These are phyloP conservation scores for Ectemnius continuus DNA, from an alignment of 2,888 invertebrate genomes.

Conservation along the genomic window DNA sequence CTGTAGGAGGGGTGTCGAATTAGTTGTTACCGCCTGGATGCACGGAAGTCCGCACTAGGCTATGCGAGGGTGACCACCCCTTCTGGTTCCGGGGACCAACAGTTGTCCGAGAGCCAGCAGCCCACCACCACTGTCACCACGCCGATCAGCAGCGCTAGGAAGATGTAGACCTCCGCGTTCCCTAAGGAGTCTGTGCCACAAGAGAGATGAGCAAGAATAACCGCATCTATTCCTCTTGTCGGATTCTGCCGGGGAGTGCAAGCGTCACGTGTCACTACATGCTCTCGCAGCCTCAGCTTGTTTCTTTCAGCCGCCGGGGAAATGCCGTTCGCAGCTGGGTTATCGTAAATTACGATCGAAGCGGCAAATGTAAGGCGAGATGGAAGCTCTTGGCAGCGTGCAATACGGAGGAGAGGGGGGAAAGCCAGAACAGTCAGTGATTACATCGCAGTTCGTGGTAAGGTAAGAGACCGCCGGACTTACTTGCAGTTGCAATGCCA, in stretches of 20 bases:
- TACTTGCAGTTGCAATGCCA: not conserved
- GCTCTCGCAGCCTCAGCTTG: not conserved
- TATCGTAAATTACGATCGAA: conserved; percentile 4
- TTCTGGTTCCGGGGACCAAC: conserved; percentile 87
- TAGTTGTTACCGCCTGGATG: conserved; percentile 75
- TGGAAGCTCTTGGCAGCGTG: not conserved
- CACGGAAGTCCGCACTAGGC: conserved; percentile 83
- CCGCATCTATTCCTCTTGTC: not conserved
- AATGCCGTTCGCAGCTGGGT: not conserved
- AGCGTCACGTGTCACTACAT: conserved; percentile 5
- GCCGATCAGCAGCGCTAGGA: conserved; percentile 85
- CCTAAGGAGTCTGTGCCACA: conserved; percentile 77
- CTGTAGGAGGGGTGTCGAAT: conserved; percentile 61
- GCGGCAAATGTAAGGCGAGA: not conserved
- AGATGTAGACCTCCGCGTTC: conserved; percentile 87
- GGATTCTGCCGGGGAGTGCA: not conserved
- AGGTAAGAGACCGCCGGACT: not conserved
- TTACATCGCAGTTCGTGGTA: not conserved
- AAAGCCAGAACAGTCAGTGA: not conserved
- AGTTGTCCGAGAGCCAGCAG: conserved; percentile 88
- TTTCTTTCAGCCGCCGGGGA: not conserved
- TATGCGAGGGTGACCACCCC: conserved; percentile 85
- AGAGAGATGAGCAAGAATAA: too few species aligned
- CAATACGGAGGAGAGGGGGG: not conserved
- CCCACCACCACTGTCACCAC: conserved; percentile 87